Evolutionary conservation across 1,140 invertebrate genomes (phyloP).

Genomic region (Pseudomyrmex pallidus): DNA sequence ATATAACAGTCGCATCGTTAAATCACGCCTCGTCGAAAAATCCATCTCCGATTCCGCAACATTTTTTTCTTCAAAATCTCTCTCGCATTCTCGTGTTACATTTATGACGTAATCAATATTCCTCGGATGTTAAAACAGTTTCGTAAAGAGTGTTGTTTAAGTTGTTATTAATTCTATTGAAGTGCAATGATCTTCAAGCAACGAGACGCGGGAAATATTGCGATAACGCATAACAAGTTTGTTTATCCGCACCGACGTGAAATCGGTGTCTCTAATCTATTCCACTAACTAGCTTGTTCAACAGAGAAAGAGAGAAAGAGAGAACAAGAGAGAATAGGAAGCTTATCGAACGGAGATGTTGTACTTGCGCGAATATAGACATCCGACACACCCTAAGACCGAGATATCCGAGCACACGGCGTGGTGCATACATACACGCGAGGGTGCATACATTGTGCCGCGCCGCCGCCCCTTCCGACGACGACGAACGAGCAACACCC

Average conservation of each 20-base stretch:
- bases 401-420: constrained; percentile 65
- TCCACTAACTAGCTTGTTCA: constrained; percentile 23
- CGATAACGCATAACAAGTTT: neutral
- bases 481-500: constrained; percentile 74
- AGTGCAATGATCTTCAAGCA: too few species aligned
- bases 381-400: constrained; percentile 74
- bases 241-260: neutral
- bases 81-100: neutral
- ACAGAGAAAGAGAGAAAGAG: constrained; percentile 36
- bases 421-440: constrained; percentile 36
- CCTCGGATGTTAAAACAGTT: too few species aligned
- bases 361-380: constrained; percentile 73
- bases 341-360: constrained; percentile 74
- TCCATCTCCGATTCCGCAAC: constrained; percentile 52
- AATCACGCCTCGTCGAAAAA: constrained; percentile 43
- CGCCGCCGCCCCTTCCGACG: constrained; percentile 56
- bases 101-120: too few species aligned
- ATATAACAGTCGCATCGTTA: constrained; percentile 46
- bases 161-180: too few species aligned
- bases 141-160: too few species aligned
- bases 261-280: constrained; percentile 18
- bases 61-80: constrained; percentile 19
- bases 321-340: constrained; percentile 17
- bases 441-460: constrained; percentile 74
- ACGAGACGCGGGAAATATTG: too few species aligned